phyloP scores from a whole-genome alignment of 2,113 vertebrate genomes.

The Apodemus speciosus region DNA sequence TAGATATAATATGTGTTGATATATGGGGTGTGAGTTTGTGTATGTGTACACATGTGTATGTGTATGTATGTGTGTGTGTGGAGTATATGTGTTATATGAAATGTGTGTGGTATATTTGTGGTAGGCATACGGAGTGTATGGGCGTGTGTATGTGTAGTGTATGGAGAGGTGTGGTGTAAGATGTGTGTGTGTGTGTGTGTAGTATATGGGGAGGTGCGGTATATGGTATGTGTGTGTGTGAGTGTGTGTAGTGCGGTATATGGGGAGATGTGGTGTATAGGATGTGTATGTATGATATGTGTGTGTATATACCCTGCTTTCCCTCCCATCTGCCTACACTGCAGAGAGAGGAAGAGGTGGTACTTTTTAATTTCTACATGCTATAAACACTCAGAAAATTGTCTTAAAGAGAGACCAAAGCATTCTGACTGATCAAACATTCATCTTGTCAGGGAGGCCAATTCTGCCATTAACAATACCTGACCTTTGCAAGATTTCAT shows the following conservation, averaged over 20 bases:
- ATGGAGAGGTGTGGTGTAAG: background rate
- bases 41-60: background rate
- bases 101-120: background rate
- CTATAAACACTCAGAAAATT: background rate
- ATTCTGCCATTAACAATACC: background rate
- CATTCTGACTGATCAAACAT: background rate
- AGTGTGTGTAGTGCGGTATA: background rate
- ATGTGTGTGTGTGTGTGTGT: no score
- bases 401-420: background rate
- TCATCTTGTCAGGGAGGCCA: background rate
- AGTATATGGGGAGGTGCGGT: background rate
- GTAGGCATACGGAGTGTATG: background rate
- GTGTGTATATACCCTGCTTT: rapidly evolving
- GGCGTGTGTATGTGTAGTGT: background rate
- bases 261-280: background rate
- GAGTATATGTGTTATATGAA: background rate
- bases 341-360: background rate
- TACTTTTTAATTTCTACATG: background rate
- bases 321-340: background rate
- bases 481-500: background rate
- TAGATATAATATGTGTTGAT: background rate
- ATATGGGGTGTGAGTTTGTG: background rate
- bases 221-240: background rate
- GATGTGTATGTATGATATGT: background rate
- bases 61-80: background rate